A percentile compares a stretch with the other conserved stretches of the same genome.
phyloP scores from a whole-genome alignment of 2,113 vertebrate genomes.

The Hemiscyllium ocellatum region DNA sequence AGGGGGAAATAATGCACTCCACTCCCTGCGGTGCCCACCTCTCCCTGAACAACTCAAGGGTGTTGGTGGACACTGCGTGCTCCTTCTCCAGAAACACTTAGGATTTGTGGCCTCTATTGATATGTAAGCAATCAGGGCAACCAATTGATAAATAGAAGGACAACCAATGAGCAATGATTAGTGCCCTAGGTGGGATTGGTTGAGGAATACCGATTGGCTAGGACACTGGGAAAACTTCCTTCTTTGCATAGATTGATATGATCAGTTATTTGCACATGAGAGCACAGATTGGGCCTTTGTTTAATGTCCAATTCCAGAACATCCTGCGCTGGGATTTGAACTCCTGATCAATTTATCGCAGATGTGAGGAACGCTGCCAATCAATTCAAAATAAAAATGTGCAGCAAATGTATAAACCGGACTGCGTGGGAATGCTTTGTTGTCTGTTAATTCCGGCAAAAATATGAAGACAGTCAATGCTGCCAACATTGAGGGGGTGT shows the following conservation, averaged over 20 bases:
- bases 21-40: too few relatives aligned
- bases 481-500: not conserved
- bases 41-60: too few relatives aligned
- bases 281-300: not conserved
- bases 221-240: not conserved
- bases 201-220: not conserved
- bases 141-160: not conserved
- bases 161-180: not conserved
- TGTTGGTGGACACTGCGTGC: too few relatives aligned
- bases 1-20: too few relatives aligned
- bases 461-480: not conserved
- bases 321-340: not conserved
- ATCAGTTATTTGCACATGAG: not conserved
- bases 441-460: not conserved
- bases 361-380: not conserved
- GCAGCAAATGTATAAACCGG: not conserved
- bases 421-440: not conserved
- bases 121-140: not conserved
- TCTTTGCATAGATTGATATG: not conserved
- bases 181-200: not conserved
- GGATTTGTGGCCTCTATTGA: not conserved
- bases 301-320: not conserved
- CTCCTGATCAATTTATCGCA: not conserved
- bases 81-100: too few relatives aligned
- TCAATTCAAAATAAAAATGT: not conserved